phyloP scores from a whole-genome alignment of 2,888 invertebrate genomes.

The Leistus spinibarbis region DNA sequence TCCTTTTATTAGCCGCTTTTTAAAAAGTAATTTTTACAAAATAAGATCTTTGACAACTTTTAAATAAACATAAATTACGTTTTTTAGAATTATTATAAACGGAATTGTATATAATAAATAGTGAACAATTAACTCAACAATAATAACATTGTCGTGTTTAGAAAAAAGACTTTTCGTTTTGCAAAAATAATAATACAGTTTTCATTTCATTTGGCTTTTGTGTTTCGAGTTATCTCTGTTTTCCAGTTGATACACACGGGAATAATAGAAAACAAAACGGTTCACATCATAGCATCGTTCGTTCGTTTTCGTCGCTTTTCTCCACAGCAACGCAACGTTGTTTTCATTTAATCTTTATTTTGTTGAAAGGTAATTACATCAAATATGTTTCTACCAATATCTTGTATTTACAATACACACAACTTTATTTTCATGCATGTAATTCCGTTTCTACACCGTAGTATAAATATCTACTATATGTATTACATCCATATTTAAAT shows the following conservation, averaged over 20 bases:
- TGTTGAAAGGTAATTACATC: not conserved
- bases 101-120: too few relatives aligned
- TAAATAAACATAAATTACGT: too few relatives aligned
- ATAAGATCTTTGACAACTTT: too few relatives aligned
- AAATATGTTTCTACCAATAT: not conserved
- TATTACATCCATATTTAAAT: too few relatives aligned
- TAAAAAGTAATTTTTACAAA: too few relatives aligned
- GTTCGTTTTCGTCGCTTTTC: not conserved
- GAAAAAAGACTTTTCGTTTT: too few relatives aligned
- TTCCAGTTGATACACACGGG: conserved; percentile 7
- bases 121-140: too few relatives aligned
- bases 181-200: not conserved
- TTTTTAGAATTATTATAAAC: too few relatives aligned
- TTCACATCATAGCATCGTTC: not conserved
- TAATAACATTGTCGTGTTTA: not conserved
- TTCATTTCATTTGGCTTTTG: not conserved
- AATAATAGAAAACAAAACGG: conserved; percentile 5
- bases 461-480: too few relatives aligned
- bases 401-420: not conserved
- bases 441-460: too few relatives aligned
- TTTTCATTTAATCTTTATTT: not conserved
- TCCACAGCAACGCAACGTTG: not conserved
- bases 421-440: not conserved
- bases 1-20: too few relatives aligned
- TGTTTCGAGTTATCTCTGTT: conserved; percentile 3